A percentile compares a stretch with the other conserved stretches of the same genome.
phyloP scores from a whole-genome alignment of 2,797 vertebrate genomes.

The Schizopygopsis malacanthus region DNA sequence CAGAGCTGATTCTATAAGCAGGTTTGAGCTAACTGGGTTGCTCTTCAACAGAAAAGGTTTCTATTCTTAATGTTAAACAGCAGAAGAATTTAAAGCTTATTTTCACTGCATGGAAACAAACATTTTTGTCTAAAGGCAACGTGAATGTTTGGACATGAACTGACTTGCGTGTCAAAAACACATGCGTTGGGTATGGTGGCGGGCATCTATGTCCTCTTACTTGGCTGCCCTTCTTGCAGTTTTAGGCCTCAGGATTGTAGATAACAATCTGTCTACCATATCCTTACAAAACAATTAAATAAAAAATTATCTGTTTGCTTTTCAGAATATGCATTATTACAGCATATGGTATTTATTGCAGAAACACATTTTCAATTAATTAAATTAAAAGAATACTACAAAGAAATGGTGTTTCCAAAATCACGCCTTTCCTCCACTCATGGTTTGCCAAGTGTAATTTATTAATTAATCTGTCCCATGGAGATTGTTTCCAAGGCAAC shows the following conservation, averaged over 20 bases:
- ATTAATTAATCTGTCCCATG: conserved; percentile 64
- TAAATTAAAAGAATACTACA: conserved; percentile 26
- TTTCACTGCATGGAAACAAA: neutral
- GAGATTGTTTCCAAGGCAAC: conserved; percentile 67
- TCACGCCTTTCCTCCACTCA: conserved; percentile 27
- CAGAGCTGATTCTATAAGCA: neutral
- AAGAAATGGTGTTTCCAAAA: conserved; percentile 54
- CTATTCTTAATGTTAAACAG: neutral
- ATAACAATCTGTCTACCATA: neutral
- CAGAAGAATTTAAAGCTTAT: neutral
- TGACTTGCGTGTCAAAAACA: conserved; percentile 2
- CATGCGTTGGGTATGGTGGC: neutral
- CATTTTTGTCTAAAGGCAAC: conserved; percentile 5
- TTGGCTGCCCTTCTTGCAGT: neutral
- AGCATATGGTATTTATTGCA: neutral
- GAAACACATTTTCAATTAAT: neutral
- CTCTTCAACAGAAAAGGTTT: neutral
- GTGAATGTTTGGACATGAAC: conserved; percentile 23
- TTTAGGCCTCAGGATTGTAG: conserved; percentile 18
- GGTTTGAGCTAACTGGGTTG: neutral
- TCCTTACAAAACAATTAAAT: no score
- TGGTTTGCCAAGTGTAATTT: conserved; percentile 52
- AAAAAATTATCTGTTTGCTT: neutral
- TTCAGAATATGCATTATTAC: neutral
- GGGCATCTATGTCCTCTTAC: conserved; percentile 23